These are phyloP conservation scores for Eubasilissa splendida DNA, from an alignment of 2,888 invertebrate species.

Conservation along the genomic window DNA sequence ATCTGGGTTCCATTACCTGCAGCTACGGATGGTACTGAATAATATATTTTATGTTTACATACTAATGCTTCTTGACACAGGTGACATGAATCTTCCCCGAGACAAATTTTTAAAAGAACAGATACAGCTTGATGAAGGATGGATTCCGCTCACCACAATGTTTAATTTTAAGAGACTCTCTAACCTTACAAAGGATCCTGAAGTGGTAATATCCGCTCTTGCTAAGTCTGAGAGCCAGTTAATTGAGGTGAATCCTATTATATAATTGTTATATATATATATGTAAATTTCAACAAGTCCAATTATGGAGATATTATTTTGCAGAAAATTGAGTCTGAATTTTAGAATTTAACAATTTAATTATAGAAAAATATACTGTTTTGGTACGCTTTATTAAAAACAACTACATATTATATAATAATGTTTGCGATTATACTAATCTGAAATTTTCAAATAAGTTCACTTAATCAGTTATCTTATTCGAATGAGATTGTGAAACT, in stretches of 20 bases:
- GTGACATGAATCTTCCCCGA: constrained; percentile 91
- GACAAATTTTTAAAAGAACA: constrained; percentile 96
- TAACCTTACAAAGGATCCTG: constrained; percentile 77
- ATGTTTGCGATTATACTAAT: too few relatives aligned
- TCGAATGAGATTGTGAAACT: too few relatives aligned
- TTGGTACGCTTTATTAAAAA: too few relatives aligned
- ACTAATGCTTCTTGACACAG: constrained; percentile 63
- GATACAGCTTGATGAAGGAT: constrained; percentile 88
- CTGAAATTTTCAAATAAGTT: too few relatives aligned
- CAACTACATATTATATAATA: too few relatives aligned
- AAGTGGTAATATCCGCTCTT: constrained; percentile 82
- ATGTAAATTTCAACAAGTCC: too few relatives aligned
- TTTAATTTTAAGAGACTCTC: constrained; percentile 91
- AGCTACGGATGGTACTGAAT: too few relatives aligned
- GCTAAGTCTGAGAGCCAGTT: constrained; percentile 82
- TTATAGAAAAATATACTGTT: too few relatives aligned
- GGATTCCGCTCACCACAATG: constrained; percentile 90
- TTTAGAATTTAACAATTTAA: too few relatives aligned
- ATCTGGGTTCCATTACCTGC: too few relatives aligned
- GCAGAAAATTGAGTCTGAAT: neutral
- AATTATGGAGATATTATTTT: too few relatives aligned
- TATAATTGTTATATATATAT: neutral
- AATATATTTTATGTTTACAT: constrained; percentile 62
- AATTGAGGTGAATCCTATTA: constrained; percentile 73
- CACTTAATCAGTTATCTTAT: too few relatives aligned